Conservation (phyloP, 2,888 invertebrate genomes). For the Cantharis flavilabris region DNA sequence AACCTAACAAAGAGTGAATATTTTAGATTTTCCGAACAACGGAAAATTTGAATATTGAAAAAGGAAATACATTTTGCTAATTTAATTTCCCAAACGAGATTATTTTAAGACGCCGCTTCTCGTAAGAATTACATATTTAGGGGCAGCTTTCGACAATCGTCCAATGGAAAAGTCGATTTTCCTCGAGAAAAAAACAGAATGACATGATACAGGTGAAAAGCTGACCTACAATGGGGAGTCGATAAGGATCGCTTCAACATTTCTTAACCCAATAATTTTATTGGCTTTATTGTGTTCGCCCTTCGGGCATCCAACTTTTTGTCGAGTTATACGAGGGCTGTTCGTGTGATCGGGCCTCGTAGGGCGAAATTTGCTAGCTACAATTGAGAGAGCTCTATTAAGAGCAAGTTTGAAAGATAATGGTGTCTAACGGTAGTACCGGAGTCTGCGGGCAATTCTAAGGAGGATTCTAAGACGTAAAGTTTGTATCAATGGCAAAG, state of each 20-base stretch:
- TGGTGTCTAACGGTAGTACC: conserved; percentile 18
- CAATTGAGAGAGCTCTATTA: conserved; percentile 23
- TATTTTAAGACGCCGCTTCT: not conserved
- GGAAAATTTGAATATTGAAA: not conserved
- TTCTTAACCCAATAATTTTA: conserved; percentile 6
- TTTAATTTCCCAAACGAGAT: not conserved
- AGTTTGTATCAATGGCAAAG: conserved; percentile 40
- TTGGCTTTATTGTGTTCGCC: conserved; percentile 7
- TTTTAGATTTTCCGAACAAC: not conserved
- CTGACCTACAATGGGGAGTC: not conserved
- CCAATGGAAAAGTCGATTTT: not conserved
- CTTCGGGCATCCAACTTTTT: conserved; percentile 2
- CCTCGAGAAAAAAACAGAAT: not conserved
- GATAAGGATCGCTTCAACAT: not conserved
- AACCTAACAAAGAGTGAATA: not conserved
- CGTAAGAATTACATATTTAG: not conserved
- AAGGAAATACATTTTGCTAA: not conserved
- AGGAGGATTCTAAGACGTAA: conserved; percentile 33
- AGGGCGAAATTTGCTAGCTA: conserved; percentile 4
- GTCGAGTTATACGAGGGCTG: not conserved
- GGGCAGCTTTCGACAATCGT: not conserved
- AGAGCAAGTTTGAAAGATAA: conserved; percentile 26
- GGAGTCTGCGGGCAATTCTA: conserved; percentile 27
- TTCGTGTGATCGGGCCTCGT: too few relatives aligned
- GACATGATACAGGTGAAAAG: not conserved